Conservation (phyloP, 2,797 vertebrate species). For the Hyperoplus immaculatus region DNA sequence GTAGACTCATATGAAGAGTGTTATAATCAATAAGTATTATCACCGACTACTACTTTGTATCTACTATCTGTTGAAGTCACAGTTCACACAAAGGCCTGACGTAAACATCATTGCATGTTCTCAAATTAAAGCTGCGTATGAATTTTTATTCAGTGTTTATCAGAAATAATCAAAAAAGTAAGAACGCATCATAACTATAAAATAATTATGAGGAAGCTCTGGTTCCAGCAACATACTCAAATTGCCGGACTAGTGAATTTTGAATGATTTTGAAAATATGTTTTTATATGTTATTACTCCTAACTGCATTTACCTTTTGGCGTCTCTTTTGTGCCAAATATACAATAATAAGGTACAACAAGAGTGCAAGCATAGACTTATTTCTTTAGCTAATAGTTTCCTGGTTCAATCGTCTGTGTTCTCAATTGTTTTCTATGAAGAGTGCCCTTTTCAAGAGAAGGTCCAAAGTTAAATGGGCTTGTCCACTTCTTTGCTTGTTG, state of each 20-base stretch:
- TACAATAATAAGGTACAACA: neutral
- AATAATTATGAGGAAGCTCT: too few relatives aligned
- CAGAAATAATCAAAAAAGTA: neutral
- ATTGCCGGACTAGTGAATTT: too few relatives aligned
- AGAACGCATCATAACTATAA: neutral
- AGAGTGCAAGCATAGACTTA: neutral
- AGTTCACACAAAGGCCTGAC: neutral
- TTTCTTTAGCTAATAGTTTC: neutral
- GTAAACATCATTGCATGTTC: neutral
- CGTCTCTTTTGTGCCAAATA: constrained; percentile 32
- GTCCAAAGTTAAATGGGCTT: constrained; percentile 19
- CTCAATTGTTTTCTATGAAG: neutral
- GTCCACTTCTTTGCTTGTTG: neutral
- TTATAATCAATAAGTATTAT: neutral
- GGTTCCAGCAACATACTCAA: too few relatives aligned
- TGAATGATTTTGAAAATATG: too few relatives aligned
- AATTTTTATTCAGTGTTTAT: neutral
- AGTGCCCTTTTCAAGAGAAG: constrained; percentile 31
- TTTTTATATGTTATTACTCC: neutral
- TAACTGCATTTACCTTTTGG: constrained; percentile 29
- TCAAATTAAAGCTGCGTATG: neutral
- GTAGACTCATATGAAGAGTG: too few relatives aligned
- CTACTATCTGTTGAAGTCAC: neutral
- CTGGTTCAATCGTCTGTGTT: neutral
- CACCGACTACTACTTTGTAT: neutral